These are phyloP conservation scores for Phorcus lineatus DNA, from an alignment of 2,888 invertebrate species.

Conservation along the genomic window DNA sequence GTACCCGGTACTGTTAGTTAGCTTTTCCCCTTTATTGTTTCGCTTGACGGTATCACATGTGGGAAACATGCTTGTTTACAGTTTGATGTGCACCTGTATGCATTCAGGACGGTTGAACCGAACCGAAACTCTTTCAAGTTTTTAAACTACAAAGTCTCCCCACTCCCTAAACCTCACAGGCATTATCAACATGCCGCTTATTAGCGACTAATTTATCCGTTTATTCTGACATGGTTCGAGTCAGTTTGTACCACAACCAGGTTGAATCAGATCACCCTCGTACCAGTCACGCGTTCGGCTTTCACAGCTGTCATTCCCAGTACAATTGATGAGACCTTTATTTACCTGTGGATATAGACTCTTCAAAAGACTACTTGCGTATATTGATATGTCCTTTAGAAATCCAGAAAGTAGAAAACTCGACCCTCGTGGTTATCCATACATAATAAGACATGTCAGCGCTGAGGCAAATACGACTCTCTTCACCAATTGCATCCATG, in stretches of 20 bases:
- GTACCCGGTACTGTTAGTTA: constrained; percentile 24
- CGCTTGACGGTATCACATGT: too few relatives aligned
- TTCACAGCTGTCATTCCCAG: background rate
- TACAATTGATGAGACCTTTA: constrained; percentile 1
- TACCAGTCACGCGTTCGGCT: background rate
- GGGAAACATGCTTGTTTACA: too few relatives aligned
- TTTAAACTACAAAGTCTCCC: background rate
- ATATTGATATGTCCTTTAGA: background rate
- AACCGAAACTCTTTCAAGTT: too few relatives aligned
- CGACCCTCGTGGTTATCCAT: too few relatives aligned
- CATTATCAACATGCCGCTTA: constrained; percentile 4
- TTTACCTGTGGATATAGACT: constrained; percentile 19
- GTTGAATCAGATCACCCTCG: background rate
- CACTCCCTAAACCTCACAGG: constrained; percentile 8
- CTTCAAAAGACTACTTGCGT: constrained; percentile 12
- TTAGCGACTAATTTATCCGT: constrained; percentile 6
- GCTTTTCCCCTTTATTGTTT: background rate
- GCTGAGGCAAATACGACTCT: too few relatives aligned
- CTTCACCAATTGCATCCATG: too few relatives aligned
- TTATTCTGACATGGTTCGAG: background rate
- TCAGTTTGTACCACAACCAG: constrained; percentile 12
- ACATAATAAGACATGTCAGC: too few relatives aligned
- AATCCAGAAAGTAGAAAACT: background rate
- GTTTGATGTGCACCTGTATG: too few relatives aligned
- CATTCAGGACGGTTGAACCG: too few relatives aligned